These are phyloP conservation scores for Odontomyia ornata DNA, from an alignment of 2,888 invertebrate genomes.

Conservation along the genomic window DNA sequence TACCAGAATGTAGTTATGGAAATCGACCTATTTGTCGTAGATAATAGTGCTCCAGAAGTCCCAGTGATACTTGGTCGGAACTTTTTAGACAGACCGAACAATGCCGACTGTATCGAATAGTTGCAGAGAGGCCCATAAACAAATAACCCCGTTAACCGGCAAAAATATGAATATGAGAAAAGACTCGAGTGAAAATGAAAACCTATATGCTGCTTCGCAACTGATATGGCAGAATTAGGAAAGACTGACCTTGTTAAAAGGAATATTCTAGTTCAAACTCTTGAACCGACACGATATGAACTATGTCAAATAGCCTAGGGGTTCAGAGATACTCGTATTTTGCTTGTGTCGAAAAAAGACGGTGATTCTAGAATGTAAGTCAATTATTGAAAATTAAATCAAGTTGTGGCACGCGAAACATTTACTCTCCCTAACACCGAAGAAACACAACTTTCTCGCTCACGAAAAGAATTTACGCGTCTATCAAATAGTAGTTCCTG, in stretches of 20 bases:
- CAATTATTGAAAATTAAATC: background rate
- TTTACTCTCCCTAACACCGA: background rate
- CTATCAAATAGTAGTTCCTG: slow-evolving; percentile 44
- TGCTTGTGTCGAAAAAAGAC: slow-evolving; percentile 1
- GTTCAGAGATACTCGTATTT: background rate
- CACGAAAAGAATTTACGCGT: slow-evolving; percentile 34
- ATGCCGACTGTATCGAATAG: background rate
- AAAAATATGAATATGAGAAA: background rate
- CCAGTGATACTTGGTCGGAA: background rate
- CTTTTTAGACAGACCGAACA: background rate
- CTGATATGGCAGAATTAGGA: background rate
- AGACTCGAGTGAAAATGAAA: background rate
- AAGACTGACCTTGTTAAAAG: background rate
- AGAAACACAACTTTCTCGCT: slow-evolving; percentile 2
- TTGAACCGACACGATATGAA: background rate
- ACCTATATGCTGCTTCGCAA: background rate
- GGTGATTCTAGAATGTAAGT: background rate
- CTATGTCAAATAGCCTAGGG: background rate
- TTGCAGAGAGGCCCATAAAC: background rate
- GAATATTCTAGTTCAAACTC: background rate
- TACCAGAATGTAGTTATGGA: background rate
- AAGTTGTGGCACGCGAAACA: slow-evolving; percentile 1
- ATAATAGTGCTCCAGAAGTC: background rate
- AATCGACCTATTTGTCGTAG: background rate
- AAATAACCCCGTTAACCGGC: background rate